Evolutionary conservation across 2,888 invertebrate genomes (phyloP).

Genomic region (Masnerella sp.): DNA sequence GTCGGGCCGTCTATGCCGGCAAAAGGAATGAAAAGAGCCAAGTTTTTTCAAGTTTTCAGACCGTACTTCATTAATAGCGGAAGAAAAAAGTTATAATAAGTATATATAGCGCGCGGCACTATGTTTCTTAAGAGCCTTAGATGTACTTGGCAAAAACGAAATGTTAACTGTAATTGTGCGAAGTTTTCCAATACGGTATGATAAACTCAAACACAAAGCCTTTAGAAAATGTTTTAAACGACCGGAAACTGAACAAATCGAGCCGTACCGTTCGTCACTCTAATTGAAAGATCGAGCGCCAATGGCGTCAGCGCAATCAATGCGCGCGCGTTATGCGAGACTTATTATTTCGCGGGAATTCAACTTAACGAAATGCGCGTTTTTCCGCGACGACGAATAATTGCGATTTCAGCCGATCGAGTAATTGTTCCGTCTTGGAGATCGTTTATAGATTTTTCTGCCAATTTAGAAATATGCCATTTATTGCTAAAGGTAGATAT

Average conservation of each 20-base stretch:
- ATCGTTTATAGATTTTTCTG: too few species aligned
- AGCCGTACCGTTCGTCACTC: slow-evolving; percentile 3
- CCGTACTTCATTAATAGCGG: slow-evolving; percentile 47
- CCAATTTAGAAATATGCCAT: too few species aligned
- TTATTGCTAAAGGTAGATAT: too few species aligned
- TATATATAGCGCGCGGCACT: slow-evolving; percentile 9
- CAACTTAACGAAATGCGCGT: too few species aligned
- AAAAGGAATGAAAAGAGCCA: slow-evolving; percentile 20
- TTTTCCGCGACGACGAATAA: too few species aligned
- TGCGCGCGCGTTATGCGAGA: too few species aligned
- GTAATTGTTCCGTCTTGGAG: too few species aligned
- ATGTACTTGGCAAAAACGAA: slow-evolving; percentile 34
- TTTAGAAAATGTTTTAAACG: slow-evolving; percentile 8
- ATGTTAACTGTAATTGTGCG: slow-evolving; percentile 31
- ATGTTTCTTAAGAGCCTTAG: slow-evolving; percentile 23
- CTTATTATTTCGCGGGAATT: too few species aligned
- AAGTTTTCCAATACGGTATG: slow-evolving; percentile 27
- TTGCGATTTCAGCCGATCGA: too few species aligned
- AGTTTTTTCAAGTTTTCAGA: slow-evolving; percentile 47
- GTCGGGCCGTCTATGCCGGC: slow-evolving; percentile 10
- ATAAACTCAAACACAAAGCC: slow-evolving; percentile 21
- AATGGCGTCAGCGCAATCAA: too few species aligned
- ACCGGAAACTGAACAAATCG: slow-evolving; percentile 7
- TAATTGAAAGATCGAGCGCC: slow-evolving; percentile 5
- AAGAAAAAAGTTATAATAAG: slow-evolving; percentile 48